These are phyloP conservation scores for Pammene aurita DNA, from an alignment of 2,888 invertebrate species.

Conservation along the genomic window DNA sequence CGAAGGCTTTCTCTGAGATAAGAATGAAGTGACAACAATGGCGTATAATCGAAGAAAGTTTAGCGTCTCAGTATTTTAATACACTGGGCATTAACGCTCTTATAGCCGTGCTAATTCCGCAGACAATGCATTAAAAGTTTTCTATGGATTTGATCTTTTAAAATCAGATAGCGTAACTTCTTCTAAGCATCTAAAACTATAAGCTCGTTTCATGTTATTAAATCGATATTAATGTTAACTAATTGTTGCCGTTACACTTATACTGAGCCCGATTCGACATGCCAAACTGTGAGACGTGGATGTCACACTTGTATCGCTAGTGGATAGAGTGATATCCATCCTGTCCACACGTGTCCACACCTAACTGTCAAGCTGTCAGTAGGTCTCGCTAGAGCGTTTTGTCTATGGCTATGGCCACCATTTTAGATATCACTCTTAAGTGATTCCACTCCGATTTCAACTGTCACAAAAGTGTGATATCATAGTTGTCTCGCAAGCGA, in stretches of 20 bases:
- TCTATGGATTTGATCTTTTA: slow-evolving; percentile 29
- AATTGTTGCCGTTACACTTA: background rate
- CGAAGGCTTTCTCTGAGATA: slow-evolving; percentile 75
- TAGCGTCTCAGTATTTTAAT: slow-evolving; percentile 43
- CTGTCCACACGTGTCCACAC: too few relatives aligned
- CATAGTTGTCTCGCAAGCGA: too few relatives aligned
- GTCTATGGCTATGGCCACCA: too few relatives aligned
- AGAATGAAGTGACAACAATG: slow-evolving; percentile 69
- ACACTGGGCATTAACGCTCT: slow-evolving; percentile 34
- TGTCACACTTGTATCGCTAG: too few relatives aligned
- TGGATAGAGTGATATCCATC: too few relatives aligned
- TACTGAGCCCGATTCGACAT: too few relatives aligned
- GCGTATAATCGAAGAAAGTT: slow-evolving; percentile 65
- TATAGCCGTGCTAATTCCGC: slow-evolving; percentile 38
- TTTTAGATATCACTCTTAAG: too few relatives aligned
- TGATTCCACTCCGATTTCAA: too few relatives aligned
- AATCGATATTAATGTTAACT: background rate
- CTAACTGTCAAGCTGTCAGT: too few relatives aligned
- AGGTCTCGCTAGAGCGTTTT: too few relatives aligned
- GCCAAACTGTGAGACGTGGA: too few relatives aligned
- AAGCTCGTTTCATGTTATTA: background rate
- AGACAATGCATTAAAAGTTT: slow-evolving; percentile 33
- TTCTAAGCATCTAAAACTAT: background rate
- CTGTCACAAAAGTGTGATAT: too few relatives aligned
- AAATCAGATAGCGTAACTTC: background rate